Base-by-base conservation (phyloP, 2,888 invertebrate species). In the Xylota sylvarum region DNA sequence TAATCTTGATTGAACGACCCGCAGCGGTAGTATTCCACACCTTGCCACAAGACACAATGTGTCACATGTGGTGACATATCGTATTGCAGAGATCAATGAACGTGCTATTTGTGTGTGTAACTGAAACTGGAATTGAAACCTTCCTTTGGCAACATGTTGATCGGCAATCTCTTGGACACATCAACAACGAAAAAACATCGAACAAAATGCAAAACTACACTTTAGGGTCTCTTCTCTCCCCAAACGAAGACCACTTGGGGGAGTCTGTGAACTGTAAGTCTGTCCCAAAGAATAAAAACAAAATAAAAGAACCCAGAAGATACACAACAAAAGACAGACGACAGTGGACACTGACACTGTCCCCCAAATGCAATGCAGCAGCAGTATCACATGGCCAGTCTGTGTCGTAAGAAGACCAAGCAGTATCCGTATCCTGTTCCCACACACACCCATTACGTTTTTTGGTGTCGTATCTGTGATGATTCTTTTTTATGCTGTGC, bases 131-230 rank as follows among this genome's bases (percentile, higher is more conserved):
- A 80, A 85, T 85, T 85, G 85, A 85, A 85, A 86, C 86, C 86
- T 85, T 85, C 76, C 80, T 85, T 85, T 81, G 69, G 86, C 86
- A 86, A 86, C 82, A 86, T 86, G 86, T 86, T 86, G 86, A 86
- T 86, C 80, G 80, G 65, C 85, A 85, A 85, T 85, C 85, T 85
- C 80, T 58, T 67, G 72, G 85, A 85, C 85, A 85, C 80, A 81
- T 85, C 85, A 85, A 85, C 85, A 85, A 80, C 76, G 65, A 55
- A 60, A 58, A n/a, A 77, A 85, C 80, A 85, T 76, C 46, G 60
- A 43, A 46, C 70, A 80, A 85, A 85, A 85, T 85, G 85, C 85
- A 81, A 80, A 85, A 65, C 64, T 58, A 52, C 7, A 72, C 52
- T 46, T 32, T 43, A 56, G 62, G 55, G 37, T 64, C 52, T 14